Evolutionary conservation across 2,113 vertebrate species (phyloP).

Genomic region (Gambusia affinis): DNA sequence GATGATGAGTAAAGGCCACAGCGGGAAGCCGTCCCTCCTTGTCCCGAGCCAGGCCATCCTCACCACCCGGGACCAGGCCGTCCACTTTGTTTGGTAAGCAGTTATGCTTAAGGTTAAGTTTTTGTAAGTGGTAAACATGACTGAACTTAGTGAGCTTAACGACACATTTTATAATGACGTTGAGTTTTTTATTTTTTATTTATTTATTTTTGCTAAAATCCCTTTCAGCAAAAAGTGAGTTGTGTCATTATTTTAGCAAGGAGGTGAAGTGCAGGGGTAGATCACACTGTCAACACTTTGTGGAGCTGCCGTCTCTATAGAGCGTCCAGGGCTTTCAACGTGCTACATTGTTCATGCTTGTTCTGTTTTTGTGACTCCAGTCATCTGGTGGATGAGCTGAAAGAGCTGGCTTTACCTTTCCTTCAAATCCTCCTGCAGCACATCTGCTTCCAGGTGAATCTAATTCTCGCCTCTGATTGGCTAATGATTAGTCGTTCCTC

Average conservation of each 20-base stretch:
- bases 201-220: too few relatives aligned
- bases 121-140: too few relatives aligned
- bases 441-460: slow-evolving; percentile 89
- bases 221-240: too few relatives aligned
- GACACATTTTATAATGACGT: too few relatives aligned
- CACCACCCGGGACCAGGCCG: slow-evolving; percentile 79
- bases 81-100: slow-evolving; percentile 89
- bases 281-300: neutral
- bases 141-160: too few relatives aligned
- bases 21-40: slow-evolving; percentile 60
- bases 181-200: too few relatives aligned
- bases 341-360: slow-evolving; percentile 1
- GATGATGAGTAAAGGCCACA: slow-evolving; percentile 80
- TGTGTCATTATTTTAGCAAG: too few relatives aligned
- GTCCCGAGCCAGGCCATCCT: slow-evolving; percentile 69
- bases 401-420: slow-evolving; percentile 79
- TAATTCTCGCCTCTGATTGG: too few relatives aligned
- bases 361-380: slow-evolving; percentile 64
- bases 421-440: slow-evolving; percentile 89
- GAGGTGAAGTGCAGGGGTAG: too few relatives aligned
- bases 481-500: too few relatives aligned
- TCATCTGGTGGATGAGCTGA: slow-evolving; percentile 85
- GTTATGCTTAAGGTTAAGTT: neutral
- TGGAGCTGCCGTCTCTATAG: neutral
- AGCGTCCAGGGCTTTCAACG: too few relatives aligned